Base-by-base conservation (phyloP, 1,140 invertebrate genomes). In the Aplysia californica region DNA sequence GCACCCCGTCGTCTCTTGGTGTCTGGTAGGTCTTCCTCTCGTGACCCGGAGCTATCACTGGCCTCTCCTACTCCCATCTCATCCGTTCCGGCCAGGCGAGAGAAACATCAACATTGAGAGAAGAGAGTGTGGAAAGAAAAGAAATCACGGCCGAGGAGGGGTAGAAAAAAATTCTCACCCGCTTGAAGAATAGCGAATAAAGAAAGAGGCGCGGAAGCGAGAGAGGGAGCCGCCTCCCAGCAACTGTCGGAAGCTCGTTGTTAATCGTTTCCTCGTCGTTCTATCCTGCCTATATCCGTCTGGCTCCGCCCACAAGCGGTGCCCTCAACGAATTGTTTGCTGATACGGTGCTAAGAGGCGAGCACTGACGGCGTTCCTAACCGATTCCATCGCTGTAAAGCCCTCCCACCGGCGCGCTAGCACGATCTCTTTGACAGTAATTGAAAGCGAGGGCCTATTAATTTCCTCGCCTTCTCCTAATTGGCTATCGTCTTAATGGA, bases 401-500 rank as follows among this genome's bases (percentile, higher is more conserved):
- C 72, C 72, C 72, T 50, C 72, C 72, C 72, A 41, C 72, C 26
- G 38, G 23, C n/a, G n/a, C 41, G 2, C 31, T 66, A 61, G 38
- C 59, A 75, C 61, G 26, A 50, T 75, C 39, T 50, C 36, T 21
- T 50, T 75, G 72, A 65, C 61, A 75, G 72, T 75, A 75, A 75
- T 75, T 75, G 72, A 75, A 75, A 75, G 72, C 59, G 35, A 39
- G 39, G 31, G 35, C 59, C 58, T 65, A 66, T 66, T 75, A 66
- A 75, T 75, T 65, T 75, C 72, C 58, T 65, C 72, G 58, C 61
- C 26, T 31, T 35, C 56, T 55, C 41, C 18, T 75, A 75, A 75
- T 75, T 75, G 72, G 72, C 72, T 65, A 44, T 21, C 41, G 38
- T 3, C 66, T 66, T 75, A 75, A 75, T 75, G 64, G 72, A 65